Conservation (phyloP, 2,113 vertebrate species). For the Grammomys surdaster region DNA sequence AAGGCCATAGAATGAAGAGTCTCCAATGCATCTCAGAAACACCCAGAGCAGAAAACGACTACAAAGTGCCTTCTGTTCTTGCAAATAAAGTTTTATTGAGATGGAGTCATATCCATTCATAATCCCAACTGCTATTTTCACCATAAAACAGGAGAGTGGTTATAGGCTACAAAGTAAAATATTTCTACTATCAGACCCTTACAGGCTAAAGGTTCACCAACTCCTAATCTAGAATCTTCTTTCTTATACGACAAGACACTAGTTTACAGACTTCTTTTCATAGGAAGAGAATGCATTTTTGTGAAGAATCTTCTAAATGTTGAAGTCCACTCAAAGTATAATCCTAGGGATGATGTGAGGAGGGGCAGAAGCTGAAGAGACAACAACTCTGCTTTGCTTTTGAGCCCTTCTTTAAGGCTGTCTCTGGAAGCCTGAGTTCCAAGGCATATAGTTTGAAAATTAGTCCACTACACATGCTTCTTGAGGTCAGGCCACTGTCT, state of each 20-base stretch:
- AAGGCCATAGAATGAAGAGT: not conserved
- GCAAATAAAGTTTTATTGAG: conserved; percentile 57
- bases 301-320: conserved; percentile 43
- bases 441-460: not conserved
- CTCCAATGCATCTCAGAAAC: not conserved
- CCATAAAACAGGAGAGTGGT: not conserved
- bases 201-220: not conserved
- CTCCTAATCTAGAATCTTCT: not conserved
- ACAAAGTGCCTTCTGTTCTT: not conserved
- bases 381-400: not conserved
- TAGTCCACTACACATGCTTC: not conserved
- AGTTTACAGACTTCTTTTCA: not conserved
- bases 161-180: not conserved
- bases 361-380: not conserved
- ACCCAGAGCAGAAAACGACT: not conserved
- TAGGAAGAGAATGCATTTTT: not conserved
- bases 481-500: not conserved
- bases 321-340: not conserved
- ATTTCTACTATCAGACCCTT: not conserved
- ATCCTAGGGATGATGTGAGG: not conserved
- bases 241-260: not conserved
- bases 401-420: too few relatives aligned
- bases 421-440: not conserved
- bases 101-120: not conserved
- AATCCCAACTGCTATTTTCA: not conserved